Evolutionary conservation across 2,797 vertebrate species (phyloP).

Genomic region (Coreius guichenoti): DNA sequence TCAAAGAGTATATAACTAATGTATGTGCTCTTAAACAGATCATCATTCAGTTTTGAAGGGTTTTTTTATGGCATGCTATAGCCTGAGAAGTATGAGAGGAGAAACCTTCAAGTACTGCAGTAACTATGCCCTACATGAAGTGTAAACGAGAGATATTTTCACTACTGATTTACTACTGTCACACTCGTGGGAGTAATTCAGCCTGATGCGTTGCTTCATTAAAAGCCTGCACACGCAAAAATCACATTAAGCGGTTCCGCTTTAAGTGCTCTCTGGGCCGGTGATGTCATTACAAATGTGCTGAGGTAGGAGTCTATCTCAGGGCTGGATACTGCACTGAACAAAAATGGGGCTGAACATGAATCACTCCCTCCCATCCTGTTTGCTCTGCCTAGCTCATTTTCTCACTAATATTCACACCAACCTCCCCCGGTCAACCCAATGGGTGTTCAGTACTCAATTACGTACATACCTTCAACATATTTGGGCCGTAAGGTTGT

Average conservation of each 20-base stretch:
- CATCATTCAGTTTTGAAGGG: background rate
- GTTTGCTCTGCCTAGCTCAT: background rate
- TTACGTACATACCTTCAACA: slow-evolving; percentile 8
- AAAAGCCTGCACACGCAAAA: slow-evolving; percentile 56
- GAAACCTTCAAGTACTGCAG: background rate
- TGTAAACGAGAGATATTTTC: slow-evolving; percentile 15
- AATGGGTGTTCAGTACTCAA: background rate
- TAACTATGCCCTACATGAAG: background rate
- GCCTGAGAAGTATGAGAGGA: background rate
- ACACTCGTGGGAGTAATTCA: slow-evolving; percentile 48
- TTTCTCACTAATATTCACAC: slow-evolving; percentile 19
- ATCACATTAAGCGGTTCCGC: slow-evolving; percentile 59
- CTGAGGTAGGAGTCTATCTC: slow-evolving; percentile 46
- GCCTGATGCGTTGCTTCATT: slow-evolving; percentile 56
- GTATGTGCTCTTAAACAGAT: too few relatives aligned
- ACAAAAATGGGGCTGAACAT: slow-evolving; percentile 24
- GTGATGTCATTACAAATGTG: slow-evolving; percentile 49
- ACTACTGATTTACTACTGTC: slow-evolving; percentile 2
- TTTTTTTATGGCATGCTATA: background rate
- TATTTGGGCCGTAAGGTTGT: slow-evolving; percentile 13
- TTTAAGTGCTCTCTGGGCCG: slow-evolving; percentile 44
- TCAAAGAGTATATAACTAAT: too few relatives aligned
- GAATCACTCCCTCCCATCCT: slow-evolving; percentile 12
- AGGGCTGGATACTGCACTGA: slow-evolving; percentile 15
- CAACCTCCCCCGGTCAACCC: background rate